Evolutionary conservation across 2,888 invertebrate genomes (phyloP), one percentile per base, ranked within the genome.

Genomic region (Torymus texanus): DNA sequence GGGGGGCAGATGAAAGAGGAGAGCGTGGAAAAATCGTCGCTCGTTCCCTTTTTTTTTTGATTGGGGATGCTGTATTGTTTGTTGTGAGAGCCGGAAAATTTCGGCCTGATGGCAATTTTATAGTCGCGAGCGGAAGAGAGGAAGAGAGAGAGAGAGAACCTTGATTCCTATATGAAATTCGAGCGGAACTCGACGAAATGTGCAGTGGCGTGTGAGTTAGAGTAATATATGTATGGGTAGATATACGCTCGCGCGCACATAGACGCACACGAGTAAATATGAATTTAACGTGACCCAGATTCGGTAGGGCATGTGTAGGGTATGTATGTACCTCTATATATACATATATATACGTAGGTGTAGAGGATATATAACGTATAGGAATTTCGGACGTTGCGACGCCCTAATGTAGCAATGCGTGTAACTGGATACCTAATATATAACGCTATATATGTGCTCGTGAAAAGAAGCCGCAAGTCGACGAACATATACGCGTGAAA

Each of bases 371-470:
- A 62, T 5, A 56, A n/a, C 51, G 74, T 24, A 29, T 13, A 67
- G 68, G 73, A 68, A 75, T 75, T 75, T 71, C 29, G 67, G 14
- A 50, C 59, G 67, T 62, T 18, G 41, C 41, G 78, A 62, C 56
- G 61, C 56, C 78, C 78, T 67, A 73, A 50, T 68, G 62, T 18
- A 71, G 51, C 13, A 14, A 12, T 16, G 51, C 12, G 24, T 14
- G 80, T 29, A 76, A 80, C 59, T 76, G 14, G 80, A 80, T 77
- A 77, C 65, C 73, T 74, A n/a, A n/a, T n/a, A 58, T 63, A 77
- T 77, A 74, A n/a, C n/a, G n/a, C n/a, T 63, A 21, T 21, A 21
- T 21, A 21, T 21, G 41, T 1, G 68, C n/a, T 59, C 59, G 53
- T 75, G 74, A 74, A 77, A 77, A 65, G 73, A 62, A 29, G 58